Percentiles rank a stretch among this genome's conserved stretches.
These are phyloP conservation scores for Sorex maritimensis DNA, from an alignment of 2,797 vertebrate species.

Conservation along the genomic window DNA sequence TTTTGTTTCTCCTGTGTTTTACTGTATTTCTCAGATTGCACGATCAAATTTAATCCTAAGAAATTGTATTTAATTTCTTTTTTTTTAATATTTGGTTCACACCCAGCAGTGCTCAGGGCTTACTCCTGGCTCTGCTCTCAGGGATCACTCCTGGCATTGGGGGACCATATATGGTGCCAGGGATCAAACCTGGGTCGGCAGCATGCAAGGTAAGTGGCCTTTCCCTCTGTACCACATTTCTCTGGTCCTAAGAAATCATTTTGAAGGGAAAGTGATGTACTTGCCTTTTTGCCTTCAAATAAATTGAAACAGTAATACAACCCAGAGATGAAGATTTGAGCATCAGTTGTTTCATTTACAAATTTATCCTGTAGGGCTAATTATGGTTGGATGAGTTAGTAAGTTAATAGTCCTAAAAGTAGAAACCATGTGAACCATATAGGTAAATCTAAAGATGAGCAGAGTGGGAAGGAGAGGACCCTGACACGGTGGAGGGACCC, in stretches of 20 bases:
- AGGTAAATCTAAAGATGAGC: too few relatives aligned
- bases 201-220: too few relatives aligned
- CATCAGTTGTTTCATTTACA: neutral
- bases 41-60: neutral
- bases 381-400: slow-evolving; percentile 20
- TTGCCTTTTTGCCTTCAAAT: neutral
- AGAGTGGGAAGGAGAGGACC: too few relatives aligned
- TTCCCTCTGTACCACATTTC: neutral
- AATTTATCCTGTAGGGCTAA: neutral
- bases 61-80: too few relatives aligned
- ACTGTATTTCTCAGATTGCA: slow-evolving; percentile 55
- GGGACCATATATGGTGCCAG: too few relatives aligned
- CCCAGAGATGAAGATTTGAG: slow-evolving; percentile 12
- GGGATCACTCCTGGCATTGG: too few relatives aligned
- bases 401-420: slow-evolving; percentile 1
- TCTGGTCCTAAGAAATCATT: slow-evolving; percentile 19
- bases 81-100: too few relatives aligned
- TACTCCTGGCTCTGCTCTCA: too few relatives aligned
- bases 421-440: neutral
- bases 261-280: neutral
- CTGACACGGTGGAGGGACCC: too few relatives aligned
- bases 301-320: slow-evolving; percentile 1
- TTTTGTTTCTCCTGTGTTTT: slow-evolving; percentile 48
- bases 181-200: too few relatives aligned
- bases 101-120: too few relatives aligned